These are phyloP conservation scores for Cydia strobilella DNA, from an alignment of 1,140 invertebrate genomes.

Conservation along the genomic window DNA sequence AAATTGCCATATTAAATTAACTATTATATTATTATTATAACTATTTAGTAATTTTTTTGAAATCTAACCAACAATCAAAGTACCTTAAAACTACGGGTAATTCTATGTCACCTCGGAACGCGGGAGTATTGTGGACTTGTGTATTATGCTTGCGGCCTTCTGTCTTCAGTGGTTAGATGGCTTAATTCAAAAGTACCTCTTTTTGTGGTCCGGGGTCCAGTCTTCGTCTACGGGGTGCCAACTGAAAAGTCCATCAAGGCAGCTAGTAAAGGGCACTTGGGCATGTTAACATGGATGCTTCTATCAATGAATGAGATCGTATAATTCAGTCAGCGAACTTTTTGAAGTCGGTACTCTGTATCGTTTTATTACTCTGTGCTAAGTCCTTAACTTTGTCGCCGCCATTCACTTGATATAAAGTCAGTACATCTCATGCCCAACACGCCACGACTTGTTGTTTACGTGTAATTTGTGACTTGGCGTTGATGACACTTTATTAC, in stretches of 20 bases:
- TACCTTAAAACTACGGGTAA: conserved; percentile 55
- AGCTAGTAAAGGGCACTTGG: conserved; percentile 62
- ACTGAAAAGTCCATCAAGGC: conserved; percentile 78
- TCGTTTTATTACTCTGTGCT: too few species aligned
- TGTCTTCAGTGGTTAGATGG: conserved; percentile 51
- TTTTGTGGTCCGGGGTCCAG: conserved; percentile 42
- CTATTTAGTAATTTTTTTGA: conserved; percentile 38
- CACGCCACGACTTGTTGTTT: too few species aligned
- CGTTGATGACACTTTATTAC: too few species aligned
- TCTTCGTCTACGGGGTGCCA: conserved; percentile 63
- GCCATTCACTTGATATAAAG: too few species aligned
- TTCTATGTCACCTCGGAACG: conserved; percentile 73
- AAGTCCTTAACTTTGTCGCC: too few species aligned
- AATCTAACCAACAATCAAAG: conserved; percentile 44
- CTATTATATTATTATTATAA: background rate
- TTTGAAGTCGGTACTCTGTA: background rate
- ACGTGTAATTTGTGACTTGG: too few species aligned
- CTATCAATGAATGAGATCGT: background rate
- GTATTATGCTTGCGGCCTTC: conserved; percentile 34
- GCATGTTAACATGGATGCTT: conserved; percentile 36
- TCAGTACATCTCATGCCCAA: too few species aligned
- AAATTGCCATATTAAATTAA: background rate
- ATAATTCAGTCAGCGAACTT: background rate
- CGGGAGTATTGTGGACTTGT: conserved; percentile 38
- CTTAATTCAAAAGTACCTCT: conserved; percentile 76